These are phyloP conservation scores for Synanthedon formicaeformis DNA, from an alignment of 2,888 invertebrate species.

Conservation along the genomic window DNA sequence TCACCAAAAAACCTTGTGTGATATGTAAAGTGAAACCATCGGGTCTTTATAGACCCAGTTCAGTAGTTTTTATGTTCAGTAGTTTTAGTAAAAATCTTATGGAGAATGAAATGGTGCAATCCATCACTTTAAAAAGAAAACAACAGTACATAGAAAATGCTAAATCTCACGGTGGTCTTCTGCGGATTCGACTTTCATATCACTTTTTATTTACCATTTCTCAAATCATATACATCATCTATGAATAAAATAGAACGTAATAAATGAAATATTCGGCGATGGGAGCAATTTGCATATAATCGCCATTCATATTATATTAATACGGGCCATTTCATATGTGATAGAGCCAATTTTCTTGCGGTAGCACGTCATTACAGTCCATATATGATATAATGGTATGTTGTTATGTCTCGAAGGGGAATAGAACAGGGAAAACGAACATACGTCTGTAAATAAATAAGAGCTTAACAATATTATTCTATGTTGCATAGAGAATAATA, in stretches of 20 bases:
- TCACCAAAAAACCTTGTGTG: too few species aligned
- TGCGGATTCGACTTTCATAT: too few species aligned
- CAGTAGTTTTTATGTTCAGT: too few species aligned
- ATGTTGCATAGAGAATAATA: background rate
- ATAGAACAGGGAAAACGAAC: constrained; percentile 17
- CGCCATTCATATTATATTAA: constrained; percentile 13
- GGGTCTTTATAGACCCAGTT: too few species aligned
- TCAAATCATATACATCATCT: too few species aligned
- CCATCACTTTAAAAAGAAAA: too few species aligned
- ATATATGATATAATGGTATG: constrained; percentile 36
- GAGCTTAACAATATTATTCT: constrained; percentile 4
- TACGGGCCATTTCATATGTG: constrained; percentile 27
- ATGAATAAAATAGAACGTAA: background rate
- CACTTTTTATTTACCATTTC: too few species aligned
- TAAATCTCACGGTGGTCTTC: too few species aligned
- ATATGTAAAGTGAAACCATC: too few species aligned
- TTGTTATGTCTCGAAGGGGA: constrained; percentile 31
- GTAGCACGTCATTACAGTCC: constrained; percentile 34
- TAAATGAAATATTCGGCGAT: background rate
- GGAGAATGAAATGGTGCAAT: too few species aligned
- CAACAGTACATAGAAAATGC: too few species aligned
- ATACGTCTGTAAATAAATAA: constrained; percentile 15
- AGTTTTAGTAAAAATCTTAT: too few species aligned
- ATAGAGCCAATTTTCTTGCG: constrained; percentile 34
- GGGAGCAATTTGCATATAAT: constrained; percentile 13